Evolutionary conservation across 2,797 vertebrate genomes (phyloP).

Genomic region (Labeo calbasu): DNA sequence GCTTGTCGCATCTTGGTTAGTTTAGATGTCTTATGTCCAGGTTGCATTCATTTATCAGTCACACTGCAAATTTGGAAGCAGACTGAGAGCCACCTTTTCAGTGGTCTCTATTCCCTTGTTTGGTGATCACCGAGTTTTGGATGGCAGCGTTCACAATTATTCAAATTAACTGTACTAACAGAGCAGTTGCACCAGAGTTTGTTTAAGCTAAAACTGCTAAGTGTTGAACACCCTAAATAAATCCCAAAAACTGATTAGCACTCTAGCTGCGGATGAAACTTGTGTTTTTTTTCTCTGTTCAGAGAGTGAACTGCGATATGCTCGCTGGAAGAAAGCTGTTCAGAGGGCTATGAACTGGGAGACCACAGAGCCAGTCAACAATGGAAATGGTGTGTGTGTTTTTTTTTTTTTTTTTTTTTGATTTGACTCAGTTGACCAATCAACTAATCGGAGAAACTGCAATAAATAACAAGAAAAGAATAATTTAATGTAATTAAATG

Average conservation of each 20-base stretch:
- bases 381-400: slow-evolving; percentile 75
- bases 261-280: not conserved
- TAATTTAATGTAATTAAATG: not conserved
- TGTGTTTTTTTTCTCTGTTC: not conserved
- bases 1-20: too few species aligned
- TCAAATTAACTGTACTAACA: too few species aligned
- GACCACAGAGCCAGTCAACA: slow-evolving; percentile 79
- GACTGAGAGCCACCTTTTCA: too few species aligned
- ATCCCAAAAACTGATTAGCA: not conserved
- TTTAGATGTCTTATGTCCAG: too few species aligned
- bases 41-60: too few species aligned
- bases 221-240: not conserved
- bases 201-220: not conserved
- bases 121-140: not conserved
- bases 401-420: not conserved
- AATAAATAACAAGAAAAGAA: not conserved
- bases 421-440: not conserved
- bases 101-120: not conserved
- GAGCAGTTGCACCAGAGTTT: not conserved
- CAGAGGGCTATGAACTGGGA: slow-evolving; percentile 95
- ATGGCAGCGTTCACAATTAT: not conserved
- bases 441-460: not conserved
- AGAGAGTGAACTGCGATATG: slow-evolving; percentile 95
- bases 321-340: slow-evolving; percentile 98
- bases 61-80: too few species aligned